phyloP scores from a whole-genome alignment of 2,888 invertebrate species.

The Eustalomyia histrio region DNA sequence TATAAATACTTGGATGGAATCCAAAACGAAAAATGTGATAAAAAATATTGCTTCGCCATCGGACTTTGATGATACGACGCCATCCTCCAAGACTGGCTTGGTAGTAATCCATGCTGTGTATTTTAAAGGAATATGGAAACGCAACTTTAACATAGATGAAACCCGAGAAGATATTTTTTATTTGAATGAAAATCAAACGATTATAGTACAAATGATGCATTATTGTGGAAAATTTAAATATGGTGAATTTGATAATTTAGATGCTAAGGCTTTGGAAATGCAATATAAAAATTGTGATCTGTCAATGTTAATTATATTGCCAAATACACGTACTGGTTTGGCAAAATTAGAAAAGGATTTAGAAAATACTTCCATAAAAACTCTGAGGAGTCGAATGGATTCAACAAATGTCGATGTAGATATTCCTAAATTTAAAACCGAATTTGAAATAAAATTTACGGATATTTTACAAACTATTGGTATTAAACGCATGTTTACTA shows the following conservation, averaged over 20 bases:
- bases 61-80: constrained; percentile 79
- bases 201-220: constrained; percentile 85
- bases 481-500: too few species aligned
- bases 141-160: constrained; percentile 82
- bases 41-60: constrained; percentile 85
- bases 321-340: constrained; percentile 77
- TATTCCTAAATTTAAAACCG: too few species aligned
- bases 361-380: too few species aligned
- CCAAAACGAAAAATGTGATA: constrained; percentile 91
- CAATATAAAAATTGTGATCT: constrained; percentile 85
- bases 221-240: constrained; percentile 80
- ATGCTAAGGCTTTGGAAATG: constrained; percentile 84
- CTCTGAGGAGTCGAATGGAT: too few species aligned
- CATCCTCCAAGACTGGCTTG: constrained; percentile 74
- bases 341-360: too few species aligned
- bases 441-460: too few species aligned
- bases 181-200: constrained; percentile 79
- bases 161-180: constrained; percentile 85
- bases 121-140: constrained; percentile 89
- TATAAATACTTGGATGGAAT: constrained; percentile 89
- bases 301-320: constrained; percentile 88
- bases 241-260: constrained; percentile 79
- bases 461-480: too few species aligned
- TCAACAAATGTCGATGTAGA: too few species aligned
- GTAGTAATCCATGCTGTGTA: constrained; percentile 92